Evolutionary conservation across 2,113 vertebrate species (phyloP), one percentile per base, ranked within the genome.

Genomic region (Aspiorhynchus laticeps): DNA sequence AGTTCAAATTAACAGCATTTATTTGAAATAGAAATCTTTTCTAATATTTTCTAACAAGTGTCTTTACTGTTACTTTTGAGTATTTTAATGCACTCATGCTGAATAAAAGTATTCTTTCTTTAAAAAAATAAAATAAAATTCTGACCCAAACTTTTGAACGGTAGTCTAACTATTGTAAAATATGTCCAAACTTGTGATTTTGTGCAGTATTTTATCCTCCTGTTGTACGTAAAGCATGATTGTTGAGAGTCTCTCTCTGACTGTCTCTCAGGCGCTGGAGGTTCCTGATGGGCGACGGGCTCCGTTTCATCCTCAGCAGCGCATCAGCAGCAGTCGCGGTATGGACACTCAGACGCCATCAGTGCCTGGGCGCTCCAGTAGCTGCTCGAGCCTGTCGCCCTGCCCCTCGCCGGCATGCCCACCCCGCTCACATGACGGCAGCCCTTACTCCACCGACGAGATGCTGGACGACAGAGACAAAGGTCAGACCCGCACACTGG

Each of bases 381-480:
- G 97, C 93, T 96, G 95, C 90, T 98, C 98, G 93, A 98, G 97
- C 86, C 96, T 95, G 33, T 95, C 95, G 0, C 95, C 97, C 88
- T 98, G 97, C 92, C 98, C 97, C 92, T 98, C 97, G 5, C 97
- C 97, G 1, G 97, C 96, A 87, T 97, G 96, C 89, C 97, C 96
- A 73, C 96, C 95, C 19, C 97, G 96, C 84, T 99, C 98, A 87
- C 98, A 98, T 19, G 97, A 97, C 10, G 97, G 97, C 87, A 99
- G 98, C 89, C 98, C 98, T 14, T 99, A 97, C 93, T 98, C 97
- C 88, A 91, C 97, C 73, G 98, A 99, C 88, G 98, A 99, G 46
- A 93, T 97, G 36, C 96, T 97, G 53, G 97, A 97, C 67, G 98
- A 99, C 86, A 95, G 96, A 15, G 98, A 99, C 89, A 99, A 99